These are phyloP conservation scores for Megastigmus dorsalis DNA, from an alignment of 2,888 invertebrate species.

Conservation along the genomic window DNA sequence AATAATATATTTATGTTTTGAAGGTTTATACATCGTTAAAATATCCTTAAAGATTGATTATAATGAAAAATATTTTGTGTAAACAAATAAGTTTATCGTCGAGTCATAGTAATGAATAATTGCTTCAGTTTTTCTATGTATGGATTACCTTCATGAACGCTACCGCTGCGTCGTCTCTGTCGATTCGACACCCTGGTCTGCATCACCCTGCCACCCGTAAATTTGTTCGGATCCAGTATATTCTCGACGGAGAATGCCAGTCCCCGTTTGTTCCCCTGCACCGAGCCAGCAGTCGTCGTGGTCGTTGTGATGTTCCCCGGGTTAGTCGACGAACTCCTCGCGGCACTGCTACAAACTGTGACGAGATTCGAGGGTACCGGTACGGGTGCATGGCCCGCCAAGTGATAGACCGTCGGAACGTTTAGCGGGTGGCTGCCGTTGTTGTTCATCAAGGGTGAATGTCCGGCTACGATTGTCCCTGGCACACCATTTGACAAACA, in stretches of 20 bases:
- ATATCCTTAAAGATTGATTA: too few relatives aligned
- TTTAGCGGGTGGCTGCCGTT: background rate
- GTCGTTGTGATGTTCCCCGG: conserved; percentile 42
- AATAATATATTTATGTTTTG: too few relatives aligned
- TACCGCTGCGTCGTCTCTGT: conserved; percentile 67
- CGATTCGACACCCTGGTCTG: conserved; percentile 64
- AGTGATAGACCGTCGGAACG: conserved; percentile 39
- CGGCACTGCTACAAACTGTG: conserved; percentile 1
- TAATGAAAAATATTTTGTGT: too few relatives aligned
- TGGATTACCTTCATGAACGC: conserved; percentile 70
- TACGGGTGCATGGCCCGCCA: conserved; percentile 51
- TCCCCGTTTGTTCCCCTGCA: conserved; percentile 79
- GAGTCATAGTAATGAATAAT: too few relatives aligned
- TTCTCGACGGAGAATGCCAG: conserved; percentile 94
- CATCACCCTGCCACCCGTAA: conserved; percentile 80
- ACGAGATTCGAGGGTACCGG: conserved; percentile 43
- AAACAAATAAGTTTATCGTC: too few relatives aligned
- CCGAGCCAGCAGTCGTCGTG: conserved; percentile 71
- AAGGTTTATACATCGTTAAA: too few relatives aligned
- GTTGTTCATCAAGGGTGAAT: background rate
- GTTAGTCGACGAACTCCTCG: background rate
- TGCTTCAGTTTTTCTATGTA: too few relatives aligned
- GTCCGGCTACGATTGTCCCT: conserved; percentile 47
- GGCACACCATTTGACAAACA: conserved; percentile 62
- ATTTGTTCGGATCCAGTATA: conserved; percentile 92